Conservation (phyloP, 2,888 invertebrate species). For the Autographa pulchrina region DNA sequence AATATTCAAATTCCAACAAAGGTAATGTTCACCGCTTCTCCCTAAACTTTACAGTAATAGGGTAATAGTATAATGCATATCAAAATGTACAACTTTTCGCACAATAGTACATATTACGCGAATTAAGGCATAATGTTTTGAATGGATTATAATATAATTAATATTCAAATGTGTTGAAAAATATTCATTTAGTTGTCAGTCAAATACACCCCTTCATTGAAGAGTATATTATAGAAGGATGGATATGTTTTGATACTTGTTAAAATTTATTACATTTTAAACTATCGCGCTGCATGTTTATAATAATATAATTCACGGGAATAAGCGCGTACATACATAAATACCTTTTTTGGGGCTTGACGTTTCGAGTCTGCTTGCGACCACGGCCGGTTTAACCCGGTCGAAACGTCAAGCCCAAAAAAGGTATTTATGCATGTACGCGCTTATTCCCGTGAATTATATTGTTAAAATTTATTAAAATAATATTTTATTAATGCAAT, state of each 20-base stretch:
- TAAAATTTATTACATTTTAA: not conserved
- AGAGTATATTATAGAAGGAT: constrained; percentile 42
- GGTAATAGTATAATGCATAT: constrained; percentile 50
- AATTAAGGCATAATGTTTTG: constrained; percentile 60
- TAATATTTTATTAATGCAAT: no score
- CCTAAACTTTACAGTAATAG: not conserved
- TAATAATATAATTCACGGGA: no score
- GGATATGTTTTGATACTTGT: constrained; percentile 62
- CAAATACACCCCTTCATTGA: constrained; percentile 67
- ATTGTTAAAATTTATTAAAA: constrained; percentile 18
- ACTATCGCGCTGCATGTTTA: no score
- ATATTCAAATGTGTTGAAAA: constrained; percentile 82
- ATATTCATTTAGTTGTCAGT: constrained; percentile 85
- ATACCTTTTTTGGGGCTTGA: no score
- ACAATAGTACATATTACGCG: constrained; percentile 66
- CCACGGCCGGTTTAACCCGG: no score
- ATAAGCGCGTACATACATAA: no score
- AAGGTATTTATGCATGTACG: no score
- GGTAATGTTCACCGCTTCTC: constrained; percentile 42
- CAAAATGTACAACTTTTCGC: constrained; percentile 67
- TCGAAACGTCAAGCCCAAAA: no score
- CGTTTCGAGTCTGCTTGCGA: no score
- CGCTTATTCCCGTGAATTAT: no score
- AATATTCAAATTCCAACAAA: constrained; percentile 35
- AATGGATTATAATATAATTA: constrained; percentile 82